phyloP scores from a whole-genome alignment of 2,113 vertebrate genomes.

The Athene noctua region DNA sequence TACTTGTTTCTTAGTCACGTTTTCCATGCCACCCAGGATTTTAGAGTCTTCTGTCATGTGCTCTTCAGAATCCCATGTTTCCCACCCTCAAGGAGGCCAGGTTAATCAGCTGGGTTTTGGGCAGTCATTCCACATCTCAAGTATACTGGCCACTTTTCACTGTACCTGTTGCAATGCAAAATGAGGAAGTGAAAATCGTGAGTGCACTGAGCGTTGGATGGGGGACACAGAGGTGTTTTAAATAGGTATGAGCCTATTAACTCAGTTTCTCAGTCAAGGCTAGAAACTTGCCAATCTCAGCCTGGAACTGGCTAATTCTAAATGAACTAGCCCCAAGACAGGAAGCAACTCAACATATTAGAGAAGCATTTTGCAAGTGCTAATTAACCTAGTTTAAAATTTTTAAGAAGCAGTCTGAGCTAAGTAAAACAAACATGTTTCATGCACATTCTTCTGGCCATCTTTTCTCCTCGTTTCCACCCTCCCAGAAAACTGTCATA shows the following conservation, averaged over 20 bases:
- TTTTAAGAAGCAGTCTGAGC: not conserved
- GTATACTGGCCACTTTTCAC: too few species aligned
- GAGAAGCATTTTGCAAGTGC: not conserved
- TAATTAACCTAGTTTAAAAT: constrained; percentile 22
- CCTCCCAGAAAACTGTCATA: constrained; percentile 46
- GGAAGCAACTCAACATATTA: not conserved
- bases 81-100: not conserved
- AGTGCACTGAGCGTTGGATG: fast-evolving
- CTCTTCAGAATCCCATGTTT: not conserved
- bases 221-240: not conserved
- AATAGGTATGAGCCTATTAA: not conserved
- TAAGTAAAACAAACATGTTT: constrained; percentile 46
- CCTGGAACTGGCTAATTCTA: not conserved
- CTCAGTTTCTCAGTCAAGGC: not conserved
- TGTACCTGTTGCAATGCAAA: not conserved
- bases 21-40: not conserved
- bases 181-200: fast-evolving
- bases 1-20: not conserved
- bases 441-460: constrained; percentile 7
- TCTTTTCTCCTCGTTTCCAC: constrained; percentile 33
- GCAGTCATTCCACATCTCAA: not conserved
- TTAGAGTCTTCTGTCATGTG: not conserved
- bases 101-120: not conserved
- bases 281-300: not conserved
- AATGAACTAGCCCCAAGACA: not conserved